Base-by-base conservation (phyloP, 1,140 invertebrate genomes). In the Cotesia glomerata region DNA sequence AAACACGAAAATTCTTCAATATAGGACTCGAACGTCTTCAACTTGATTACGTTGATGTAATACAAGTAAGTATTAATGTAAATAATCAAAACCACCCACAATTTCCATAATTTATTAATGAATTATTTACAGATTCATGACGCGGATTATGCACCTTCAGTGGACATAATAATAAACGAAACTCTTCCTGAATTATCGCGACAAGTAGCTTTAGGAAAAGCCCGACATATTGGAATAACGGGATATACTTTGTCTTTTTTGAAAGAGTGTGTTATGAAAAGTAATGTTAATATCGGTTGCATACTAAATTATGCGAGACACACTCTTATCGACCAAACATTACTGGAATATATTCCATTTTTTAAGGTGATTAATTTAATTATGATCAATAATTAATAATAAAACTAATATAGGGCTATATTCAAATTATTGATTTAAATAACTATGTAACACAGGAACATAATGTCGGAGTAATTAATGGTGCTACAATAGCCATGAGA, bases 41-140 rank as follows among this genome's bases (percentile, higher is more conserved):
- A 8, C 76, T 97, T 34, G 90, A 95, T 71, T 97, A 96, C 82
- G 90, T 98, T 0, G 97, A 98, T 85, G 85, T 98, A 59, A 92
- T 98, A 80, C 95, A 96, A 87, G 95, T 95, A 39, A 39, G 36
- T 59, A 11, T 34, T 62, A 5, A 59, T 59, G 7, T 39, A 39
- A 59, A 4, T n/a, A 56, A 7, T 18, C 2, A 14, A 26, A 13
- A 59, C 5, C 13, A 18, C 0, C 26, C 4, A 0, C 7, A 59
- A 7, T 7, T 26, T 59, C 4, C n/a, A n/a, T n/a, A n/a, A n/a
- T n/a, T n/a, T 32, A 18, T 62, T n/a, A n/a, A 62, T 35, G 2
- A 34, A n/a, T 18, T 35, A 51, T 62, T 35, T 68, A n/a, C 83
- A 98, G 94, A 90, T 97, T 39, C 96, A 98, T 80, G 97, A 98